Evolutionary conservation across 2,797 vertebrate species (phyloP).

Genomic region (Enteromius thamalakanensis): DNA sequence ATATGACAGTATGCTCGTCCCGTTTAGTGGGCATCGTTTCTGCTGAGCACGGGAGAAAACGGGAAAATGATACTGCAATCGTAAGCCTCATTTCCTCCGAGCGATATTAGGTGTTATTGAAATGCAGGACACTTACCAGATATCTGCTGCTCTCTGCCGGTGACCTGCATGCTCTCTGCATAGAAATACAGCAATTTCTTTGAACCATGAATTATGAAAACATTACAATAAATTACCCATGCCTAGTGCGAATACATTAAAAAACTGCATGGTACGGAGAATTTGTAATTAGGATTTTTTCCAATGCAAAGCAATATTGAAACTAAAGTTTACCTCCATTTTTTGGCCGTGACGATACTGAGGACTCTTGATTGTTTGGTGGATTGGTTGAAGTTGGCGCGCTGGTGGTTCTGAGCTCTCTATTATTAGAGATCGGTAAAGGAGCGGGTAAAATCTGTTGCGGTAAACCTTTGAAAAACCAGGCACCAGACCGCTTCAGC

Average conservation of each 20-base stretch:
- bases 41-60: slow-evolving; percentile 41
- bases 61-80: slow-evolving; percentile 43
- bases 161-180: slow-evolving; percentile 38
- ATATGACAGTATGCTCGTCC: slow-evolving; percentile 41
- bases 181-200: slow-evolving; percentile 16
- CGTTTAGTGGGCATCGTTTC: slow-evolving; percentile 44
- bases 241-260: slow-evolving; percentile 21
- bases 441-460: slow-evolving; percentile 85
- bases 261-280: background rate
- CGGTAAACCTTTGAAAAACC: slow-evolving; percentile 93
- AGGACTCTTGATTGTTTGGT: slow-evolving; percentile 46
- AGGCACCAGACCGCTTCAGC: slow-evolving; percentile 92
- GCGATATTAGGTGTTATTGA: slow-evolving; percentile 34
- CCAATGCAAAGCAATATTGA: background rate
- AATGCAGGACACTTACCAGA: slow-evolving; percentile 67
- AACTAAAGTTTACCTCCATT: slow-evolving; percentile 38
- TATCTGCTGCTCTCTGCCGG: slow-evolving; percentile 59
- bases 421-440: slow-evolving; percentile 80
- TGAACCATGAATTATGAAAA: slow-evolving; percentile 19
- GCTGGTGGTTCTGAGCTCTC: slow-evolving; percentile 60
- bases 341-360: slow-evolving; percentile 1
- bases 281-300: background rate
- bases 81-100: slow-evolving; percentile 25
- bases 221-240: background rate
- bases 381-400: slow-evolving; percentile 43